These are phyloP conservation scores for Tholera decimalis DNA, from an alignment of 2,888 invertebrate species.

Conservation along the genomic window DNA sequence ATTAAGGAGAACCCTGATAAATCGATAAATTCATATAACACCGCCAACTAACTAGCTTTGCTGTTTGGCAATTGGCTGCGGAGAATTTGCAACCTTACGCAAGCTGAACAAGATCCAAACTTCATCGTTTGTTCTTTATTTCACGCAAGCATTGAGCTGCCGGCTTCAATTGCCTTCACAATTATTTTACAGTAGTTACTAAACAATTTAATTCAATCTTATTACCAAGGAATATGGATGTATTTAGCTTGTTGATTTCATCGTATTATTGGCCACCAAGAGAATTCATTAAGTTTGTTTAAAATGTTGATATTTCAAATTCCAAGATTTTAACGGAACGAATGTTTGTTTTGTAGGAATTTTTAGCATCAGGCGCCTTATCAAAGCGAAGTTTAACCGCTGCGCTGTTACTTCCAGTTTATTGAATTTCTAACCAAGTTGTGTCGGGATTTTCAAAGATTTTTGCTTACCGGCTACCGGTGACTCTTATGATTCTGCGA, in stretches of 20 bases:
- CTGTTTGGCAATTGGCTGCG: neutral
- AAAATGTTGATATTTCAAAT: too few species aligned
- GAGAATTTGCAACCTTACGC: conserved; percentile 18
- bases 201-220: conserved; percentile 43
- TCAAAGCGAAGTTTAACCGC: too few species aligned
- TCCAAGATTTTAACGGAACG: too few species aligned
- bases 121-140: neutral
- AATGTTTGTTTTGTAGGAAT: too few species aligned
- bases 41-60: conserved; percentile 41
- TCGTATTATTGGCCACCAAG: too few species aligned
- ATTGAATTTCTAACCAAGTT: too few species aligned
- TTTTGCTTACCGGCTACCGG: too few species aligned
- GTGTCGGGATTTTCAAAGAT: too few species aligned
- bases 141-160: conserved; percentile 39
- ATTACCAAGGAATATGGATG: conserved; percentile 44
- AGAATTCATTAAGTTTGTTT: too few species aligned
- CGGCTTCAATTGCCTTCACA: conserved; percentile 49
- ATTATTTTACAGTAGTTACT: conserved; percentile 44
- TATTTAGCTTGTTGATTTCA: conserved; percentile 42
- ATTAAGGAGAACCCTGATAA: conserved; percentile 77
- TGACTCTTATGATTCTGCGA: too few species aligned
- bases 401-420: too few species aligned
- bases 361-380: too few species aligned
- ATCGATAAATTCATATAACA: conserved; percentile 70
- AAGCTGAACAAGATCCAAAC: conserved; percentile 22